Evolutionary conservation across 1,140 invertebrate species (phyloP).

Genomic region (Lordiphosa mommai): DNA sequence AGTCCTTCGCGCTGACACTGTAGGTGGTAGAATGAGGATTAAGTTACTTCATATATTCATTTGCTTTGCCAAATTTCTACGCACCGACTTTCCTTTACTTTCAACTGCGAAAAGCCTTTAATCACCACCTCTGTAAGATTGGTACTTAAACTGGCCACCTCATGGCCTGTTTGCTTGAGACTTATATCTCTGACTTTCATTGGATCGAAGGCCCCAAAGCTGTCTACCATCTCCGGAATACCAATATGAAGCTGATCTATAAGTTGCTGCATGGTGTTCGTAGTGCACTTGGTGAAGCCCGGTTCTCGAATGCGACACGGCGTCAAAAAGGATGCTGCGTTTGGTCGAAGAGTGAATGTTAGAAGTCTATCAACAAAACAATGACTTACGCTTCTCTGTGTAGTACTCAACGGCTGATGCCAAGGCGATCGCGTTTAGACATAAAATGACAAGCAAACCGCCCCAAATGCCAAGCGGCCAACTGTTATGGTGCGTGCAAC

Average conservation of each 20-base stretch:
- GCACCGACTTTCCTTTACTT: conserved; percentile 82
- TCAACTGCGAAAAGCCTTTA: conserved; percentile 82
- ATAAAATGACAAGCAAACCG: conserved; percentile 28
- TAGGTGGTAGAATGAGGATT: neutral
- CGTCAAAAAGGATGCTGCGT: conserved; percentile 83
- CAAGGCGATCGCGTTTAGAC: conserved; percentile 19
- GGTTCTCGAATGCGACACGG: conserved; percentile 83
- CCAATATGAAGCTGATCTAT: conserved; percentile 82
- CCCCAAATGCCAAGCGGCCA: conserved; percentile 12
- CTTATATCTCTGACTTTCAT: conserved; percentile 51
- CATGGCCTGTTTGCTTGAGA: conserved; percentile 80
- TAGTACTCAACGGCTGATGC: conserved; percentile 43
- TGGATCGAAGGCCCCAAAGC: conserved; percentile 60
- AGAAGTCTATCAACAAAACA: neutral
- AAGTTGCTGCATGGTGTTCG: conserved; percentile 82
- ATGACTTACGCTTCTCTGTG: conserved; percentile 58
- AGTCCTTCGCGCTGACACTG: conserved; percentile 84
- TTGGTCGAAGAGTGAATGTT: neutral
- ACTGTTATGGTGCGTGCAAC: conserved; percentile 13
- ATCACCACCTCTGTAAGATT: conserved; percentile 83
- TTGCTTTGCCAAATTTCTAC: neutral
- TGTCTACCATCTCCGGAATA: conserved; percentile 52
- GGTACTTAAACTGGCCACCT: conserved; percentile 84
- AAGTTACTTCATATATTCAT: neutral
- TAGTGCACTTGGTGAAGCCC: conserved; percentile 84